Evolutionary conservation across 2,797 vertebrate genomes (phyloP).

Genomic region (Phyllotis vaccarum): DNA sequence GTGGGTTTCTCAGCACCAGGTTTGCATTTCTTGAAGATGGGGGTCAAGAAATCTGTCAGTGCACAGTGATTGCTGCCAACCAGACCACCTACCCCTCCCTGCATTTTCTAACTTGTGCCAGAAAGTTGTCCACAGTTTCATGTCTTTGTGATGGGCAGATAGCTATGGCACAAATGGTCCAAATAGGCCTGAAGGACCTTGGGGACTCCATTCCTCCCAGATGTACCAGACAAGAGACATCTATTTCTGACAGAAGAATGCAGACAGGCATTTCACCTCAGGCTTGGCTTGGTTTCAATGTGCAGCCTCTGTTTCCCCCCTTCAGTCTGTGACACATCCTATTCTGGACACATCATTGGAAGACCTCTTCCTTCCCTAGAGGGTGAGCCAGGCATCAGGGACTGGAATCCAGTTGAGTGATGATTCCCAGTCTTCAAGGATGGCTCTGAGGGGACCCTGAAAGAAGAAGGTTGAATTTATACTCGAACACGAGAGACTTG

Average conservation of each 20-base stretch:
- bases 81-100: constrained; percentile 31
- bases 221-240: not conserved
- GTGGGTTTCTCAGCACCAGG: not conserved
- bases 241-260: constrained; percentile 39
- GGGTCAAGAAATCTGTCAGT: not conserved
- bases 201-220: not conserved
- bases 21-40: not conserved
- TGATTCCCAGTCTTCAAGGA: not conserved
- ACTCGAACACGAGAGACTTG: not conserved
- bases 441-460: not conserved
- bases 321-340: constrained; percentile 39
- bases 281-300: not conserved
- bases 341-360: constrained; percentile 35
- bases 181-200: not conserved
- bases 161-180: not conserved
- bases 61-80: not conserved
- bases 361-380: not conserved
- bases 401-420: not conserved
- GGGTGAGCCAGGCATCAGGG: not conserved
- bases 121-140: constrained; percentile 5
- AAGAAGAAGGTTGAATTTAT: constrained; percentile 33
- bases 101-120: constrained; percentile 33
- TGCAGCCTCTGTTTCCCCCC: not conserved
- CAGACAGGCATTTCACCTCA: not conserved
- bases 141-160: not conserved